Conservation (phyloP, 1,140 invertebrate species). For the Tribolium castaneum region DNA sequence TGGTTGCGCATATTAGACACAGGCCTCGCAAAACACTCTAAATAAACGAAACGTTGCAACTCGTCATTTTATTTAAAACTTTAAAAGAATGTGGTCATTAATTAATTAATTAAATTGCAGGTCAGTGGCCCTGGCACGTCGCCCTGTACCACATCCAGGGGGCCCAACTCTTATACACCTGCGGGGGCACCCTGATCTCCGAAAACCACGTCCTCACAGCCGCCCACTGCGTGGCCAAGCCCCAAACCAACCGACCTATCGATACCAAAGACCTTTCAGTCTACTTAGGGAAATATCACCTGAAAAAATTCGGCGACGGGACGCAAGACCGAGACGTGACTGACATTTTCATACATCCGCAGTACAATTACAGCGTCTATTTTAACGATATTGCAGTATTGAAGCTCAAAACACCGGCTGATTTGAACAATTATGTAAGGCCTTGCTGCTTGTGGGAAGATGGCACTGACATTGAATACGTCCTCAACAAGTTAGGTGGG, state of each 20-base stretch:
- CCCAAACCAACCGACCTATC: constrained; percentile 47
- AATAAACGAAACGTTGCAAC: too few species aligned
- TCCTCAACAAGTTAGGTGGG: constrained; percentile 66
- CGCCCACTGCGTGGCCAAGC: constrained; percentile 60
- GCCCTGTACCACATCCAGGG: constrained; percentile 57
- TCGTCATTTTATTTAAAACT: too few species aligned
- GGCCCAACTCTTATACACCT: constrained; percentile 56
- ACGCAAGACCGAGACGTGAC: constrained; percentile 63
- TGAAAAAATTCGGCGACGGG: constrained; percentile 64
- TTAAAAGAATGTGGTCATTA: too few species aligned
- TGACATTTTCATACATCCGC: constrained; percentile 68
- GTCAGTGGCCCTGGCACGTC: constrained; percentile 62
- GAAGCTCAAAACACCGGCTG: constrained; percentile 63
- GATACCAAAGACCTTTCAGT: constrained; percentile 51
- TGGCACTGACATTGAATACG: constrained; percentile 62
- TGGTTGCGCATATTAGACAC: too few species aligned
- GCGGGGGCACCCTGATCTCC: constrained; percentile 59
- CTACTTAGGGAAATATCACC: constrained; percentile 66
- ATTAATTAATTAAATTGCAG: constrained; percentile 48
- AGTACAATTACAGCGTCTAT: constrained; percentile 68
- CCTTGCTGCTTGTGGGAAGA: constrained; percentile 73
- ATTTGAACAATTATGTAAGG: constrained; percentile 67
- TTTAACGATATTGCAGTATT: constrained; percentile 71
- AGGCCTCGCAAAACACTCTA: too few species aligned
- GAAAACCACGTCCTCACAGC: constrained; percentile 57